A percentile compares a stretch with the other conserved stretches of the same genome.
phyloP scores from a whole-genome alignment of 2,888 invertebrate species.

The Drosophila suboccidentalis region DNA sequence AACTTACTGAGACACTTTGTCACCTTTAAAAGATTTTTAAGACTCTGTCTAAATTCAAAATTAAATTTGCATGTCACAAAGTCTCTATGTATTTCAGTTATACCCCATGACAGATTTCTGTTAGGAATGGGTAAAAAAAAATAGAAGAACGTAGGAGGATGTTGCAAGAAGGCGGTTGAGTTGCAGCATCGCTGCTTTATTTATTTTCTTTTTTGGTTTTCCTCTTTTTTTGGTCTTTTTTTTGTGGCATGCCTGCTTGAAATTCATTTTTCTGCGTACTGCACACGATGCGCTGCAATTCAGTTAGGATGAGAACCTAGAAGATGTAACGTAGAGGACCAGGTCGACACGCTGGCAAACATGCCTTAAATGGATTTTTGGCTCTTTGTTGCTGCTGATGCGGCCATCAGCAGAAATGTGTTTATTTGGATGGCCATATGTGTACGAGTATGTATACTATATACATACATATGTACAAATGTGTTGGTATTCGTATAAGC shows the following conservation, averaged over 20 bases:
- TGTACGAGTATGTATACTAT: background rate
- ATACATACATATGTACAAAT: background rate
- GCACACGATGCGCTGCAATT: conserved; percentile 61
- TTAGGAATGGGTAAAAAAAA: background rate
- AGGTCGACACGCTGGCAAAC: conserved; percentile 11
- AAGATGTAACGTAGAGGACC: conserved; percentile 1
- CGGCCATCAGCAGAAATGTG: conserved; percentile 42
- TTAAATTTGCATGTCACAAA: background rate
- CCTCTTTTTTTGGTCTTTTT: conserved; percentile 12
- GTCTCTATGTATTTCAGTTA: background rate
- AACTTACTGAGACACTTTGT: background rate
- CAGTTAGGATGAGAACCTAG: conserved; percentile 6
- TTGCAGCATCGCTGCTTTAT: conserved; percentile 17
- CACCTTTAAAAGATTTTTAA: too few species aligned
- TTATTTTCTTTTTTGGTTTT: conserved; percentile 5
- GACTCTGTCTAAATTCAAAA: background rate
- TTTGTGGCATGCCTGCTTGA: conserved; percentile 45
- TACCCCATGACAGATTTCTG: background rate
- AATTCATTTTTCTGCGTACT: conserved; percentile 69
- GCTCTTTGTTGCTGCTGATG: conserved; percentile 9
- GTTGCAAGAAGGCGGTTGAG: conserved; percentile 23
- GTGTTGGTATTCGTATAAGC: background rate
- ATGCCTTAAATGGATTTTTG: conserved; percentile 49
- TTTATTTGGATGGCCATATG: conserved; percentile 42
- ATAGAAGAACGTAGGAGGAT: background rate